Evolutionary conservation across 1,140 invertebrate species (phyloP), one percentile per base, ranked within the genome.

Genomic region (Bursaphelenchus mucronatus): DNA sequence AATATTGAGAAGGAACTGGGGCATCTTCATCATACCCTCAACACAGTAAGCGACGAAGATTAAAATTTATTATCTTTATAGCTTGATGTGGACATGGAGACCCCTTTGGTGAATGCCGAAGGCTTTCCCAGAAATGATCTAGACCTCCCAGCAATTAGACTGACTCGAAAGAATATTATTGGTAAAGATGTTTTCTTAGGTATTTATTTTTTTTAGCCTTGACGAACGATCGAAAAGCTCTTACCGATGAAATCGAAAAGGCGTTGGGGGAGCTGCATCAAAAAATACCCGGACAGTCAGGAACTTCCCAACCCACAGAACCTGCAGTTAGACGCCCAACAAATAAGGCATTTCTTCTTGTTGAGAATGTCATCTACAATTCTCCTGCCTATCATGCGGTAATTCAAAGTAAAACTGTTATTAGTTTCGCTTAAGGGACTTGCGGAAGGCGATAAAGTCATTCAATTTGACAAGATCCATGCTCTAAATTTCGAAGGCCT

Each of bases 71-170:
- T 19, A 19, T 21, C 30, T 15, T 67, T 74, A 59, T 47, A 73
- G 71, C 86, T 88, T 52, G 75, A 76, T 82, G 87, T 94, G 59
- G 90, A 90, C 8, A 91, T 96, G 90, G 83, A 84, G 19, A 91
- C 90, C 13, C 83, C 88, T n/a, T 79, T 97, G 50, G 87, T 95
- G 0, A 93, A 96, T 82, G 67, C 70, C 3, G 88, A 94, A 75
- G 92, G 90, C 2, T 96, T 86, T 84, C 93, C 93, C 0, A 83
- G 91, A 50, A 87, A 86, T 71, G 90, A 93, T 75, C 89, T 97
- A 68, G 91, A 96, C 83, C 87, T 95, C 8, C 91, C 91, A 80
- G 88, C 91, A 85, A 89, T 96, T 0, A 85, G 92, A 63, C 87
- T 89, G 82, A 89, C 91, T 0, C 85, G 91, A 45, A 88, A 92